phyloP scores from a whole-genome alignment of 2,888 invertebrate species.

The Unio delphinus region DNA sequence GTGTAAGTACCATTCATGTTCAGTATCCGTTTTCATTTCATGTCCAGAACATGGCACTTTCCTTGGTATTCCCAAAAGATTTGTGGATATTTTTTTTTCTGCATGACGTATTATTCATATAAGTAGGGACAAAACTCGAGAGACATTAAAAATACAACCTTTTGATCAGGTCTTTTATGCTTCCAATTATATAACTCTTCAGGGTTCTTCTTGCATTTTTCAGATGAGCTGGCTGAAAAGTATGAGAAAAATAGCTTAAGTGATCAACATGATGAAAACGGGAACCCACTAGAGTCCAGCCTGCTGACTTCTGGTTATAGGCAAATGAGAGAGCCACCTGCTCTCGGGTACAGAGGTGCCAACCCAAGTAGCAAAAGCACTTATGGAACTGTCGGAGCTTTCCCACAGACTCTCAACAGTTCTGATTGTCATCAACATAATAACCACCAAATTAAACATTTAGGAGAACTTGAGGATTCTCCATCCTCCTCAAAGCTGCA shows the following conservation, averaged over 20 bases:
- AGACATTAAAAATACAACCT: no score
- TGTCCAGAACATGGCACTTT: no score
- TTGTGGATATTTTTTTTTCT: no score
- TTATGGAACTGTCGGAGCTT: conserved; percentile 17
- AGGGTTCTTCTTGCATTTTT: conserved; percentile 10
- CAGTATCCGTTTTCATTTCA: no score
- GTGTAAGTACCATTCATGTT: no score
- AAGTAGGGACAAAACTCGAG: no score
- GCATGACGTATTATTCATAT: no score
- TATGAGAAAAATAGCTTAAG: conserved; percentile 13
- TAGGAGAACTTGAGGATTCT: conserved; percentile 8
- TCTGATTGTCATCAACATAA: background rate
- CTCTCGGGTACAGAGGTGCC: conserved; percentile 21
- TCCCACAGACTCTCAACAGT: background rate
- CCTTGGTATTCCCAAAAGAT: no score
- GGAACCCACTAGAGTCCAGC: conserved; percentile 47
- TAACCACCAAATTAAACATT: background rate
- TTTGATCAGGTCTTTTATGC: no score
- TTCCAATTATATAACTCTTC: no score
- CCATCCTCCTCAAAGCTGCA: conserved; percentile 4
- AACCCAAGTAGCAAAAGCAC: conserved; percentile 8
- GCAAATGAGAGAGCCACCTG: conserved; percentile 56
- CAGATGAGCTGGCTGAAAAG: conserved; percentile 37
- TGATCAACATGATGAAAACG: conserved; percentile 49
- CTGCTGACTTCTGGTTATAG: conserved; percentile 28